A percentile compares a stretch with the other conserved stretches of the same genome.
These are phyloP conservation scores for Homalodisca vitripennis DNA, from an alignment of 1,140 invertebrate genomes.

Conservation along the genomic window DNA sequence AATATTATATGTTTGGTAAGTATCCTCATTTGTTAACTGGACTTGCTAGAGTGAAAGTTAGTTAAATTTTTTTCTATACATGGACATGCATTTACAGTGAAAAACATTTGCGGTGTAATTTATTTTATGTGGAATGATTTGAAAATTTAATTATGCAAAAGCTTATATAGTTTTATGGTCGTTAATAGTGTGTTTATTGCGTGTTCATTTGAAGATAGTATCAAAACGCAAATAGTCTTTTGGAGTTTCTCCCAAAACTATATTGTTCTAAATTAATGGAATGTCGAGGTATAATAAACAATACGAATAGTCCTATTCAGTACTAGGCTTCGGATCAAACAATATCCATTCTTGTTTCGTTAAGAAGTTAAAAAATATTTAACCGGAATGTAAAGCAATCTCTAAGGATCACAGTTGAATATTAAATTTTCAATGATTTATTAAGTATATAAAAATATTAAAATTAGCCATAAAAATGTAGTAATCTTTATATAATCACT, in stretches of 20 bases:
- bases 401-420: too few relatives aligned
- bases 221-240: neutral
- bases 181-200: neutral
- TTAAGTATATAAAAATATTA: too few relatives aligned
- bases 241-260: neutral
- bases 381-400: too few relatives aligned
- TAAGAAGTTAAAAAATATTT: too few relatives aligned
- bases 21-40: slow-evolving; percentile 1
- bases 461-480: too few relatives aligned
- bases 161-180: neutral
- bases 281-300: slow-evolving; percentile 19
- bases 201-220: neutral
- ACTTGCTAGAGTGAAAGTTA: neutral
- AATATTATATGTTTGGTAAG: slow-evolving; percentile 11
- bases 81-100: neutral
- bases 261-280: slow-evolving; percentile 13
- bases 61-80: neutral
- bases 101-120: neutral
- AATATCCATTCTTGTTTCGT: too few relatives aligned
- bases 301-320: too few relatives aligned
- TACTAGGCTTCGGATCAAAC: too few relatives aligned
- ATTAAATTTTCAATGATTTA: too few relatives aligned
- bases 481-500: too few relatives aligned
- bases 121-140: neutral
- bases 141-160: neutral